Conservation (phyloP, 2,113 vertebrate genomes). For the Bettongia penicillata region DNA sequence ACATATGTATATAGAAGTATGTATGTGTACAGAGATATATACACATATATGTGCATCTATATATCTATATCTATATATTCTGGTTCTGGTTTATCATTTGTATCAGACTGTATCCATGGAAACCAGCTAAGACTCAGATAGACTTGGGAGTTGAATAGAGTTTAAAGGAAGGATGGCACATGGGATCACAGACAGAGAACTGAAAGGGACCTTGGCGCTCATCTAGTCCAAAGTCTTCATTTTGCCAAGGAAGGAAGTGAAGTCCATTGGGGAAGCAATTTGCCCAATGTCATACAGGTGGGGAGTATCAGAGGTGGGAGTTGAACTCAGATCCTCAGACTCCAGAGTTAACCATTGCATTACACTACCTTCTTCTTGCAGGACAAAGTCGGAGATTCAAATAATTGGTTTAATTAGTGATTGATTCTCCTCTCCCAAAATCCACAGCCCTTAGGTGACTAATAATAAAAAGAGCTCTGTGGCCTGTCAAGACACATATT, state of each 20-base stretch:
- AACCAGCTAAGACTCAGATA: background rate
- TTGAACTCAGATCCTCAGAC: background rate
- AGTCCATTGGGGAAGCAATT: background rate
- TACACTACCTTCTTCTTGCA: background rate
- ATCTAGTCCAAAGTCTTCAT: background rate
- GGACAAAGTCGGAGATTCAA: constrained; percentile 22
- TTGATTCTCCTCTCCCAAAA: constrained; percentile 48
- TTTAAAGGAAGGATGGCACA: background rate
- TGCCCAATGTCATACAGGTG: background rate
- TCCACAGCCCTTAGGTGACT: background rate
- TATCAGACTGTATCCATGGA: background rate
- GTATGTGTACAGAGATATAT: background rate
- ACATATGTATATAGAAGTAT: no score
- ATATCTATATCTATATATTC: no score
- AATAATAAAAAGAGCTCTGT: background rate
- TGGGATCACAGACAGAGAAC: background rate
- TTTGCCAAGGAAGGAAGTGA: background rate
- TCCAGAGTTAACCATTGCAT: background rate
- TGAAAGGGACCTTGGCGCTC: no score
- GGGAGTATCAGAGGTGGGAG: background rate
- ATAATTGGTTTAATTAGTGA: constrained; percentile 27
- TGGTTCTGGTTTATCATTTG: constrained; percentile 2
- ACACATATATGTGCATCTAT: background rate
- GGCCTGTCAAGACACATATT: background rate
- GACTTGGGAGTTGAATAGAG: background rate